A percentile compares a stretch with the other conserved stretches of the same genome.
Conservation (phyloP, 2,113 vertebrate genomes). For the Leucoraja erinaceus region DNA sequence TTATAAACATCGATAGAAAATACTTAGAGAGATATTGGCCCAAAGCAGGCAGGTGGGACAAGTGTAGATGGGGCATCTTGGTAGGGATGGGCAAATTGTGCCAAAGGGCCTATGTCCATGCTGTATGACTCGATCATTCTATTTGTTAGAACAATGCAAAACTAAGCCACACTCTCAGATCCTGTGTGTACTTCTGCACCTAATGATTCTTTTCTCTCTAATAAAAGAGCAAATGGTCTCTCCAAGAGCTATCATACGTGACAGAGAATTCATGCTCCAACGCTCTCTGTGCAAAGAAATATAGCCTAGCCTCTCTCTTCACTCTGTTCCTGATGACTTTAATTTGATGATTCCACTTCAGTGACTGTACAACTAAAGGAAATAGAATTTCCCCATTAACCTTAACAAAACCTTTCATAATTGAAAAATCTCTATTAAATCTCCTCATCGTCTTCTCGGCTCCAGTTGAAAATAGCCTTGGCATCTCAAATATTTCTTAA, state of each 20-base stretch:
- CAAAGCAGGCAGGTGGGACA: no score
- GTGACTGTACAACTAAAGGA: background rate
- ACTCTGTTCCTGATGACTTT: background rate
- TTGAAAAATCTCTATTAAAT: background rate
- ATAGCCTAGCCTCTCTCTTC: background rate
- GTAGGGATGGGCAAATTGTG: no score
- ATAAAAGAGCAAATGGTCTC: background rate
- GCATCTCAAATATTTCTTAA: background rate
- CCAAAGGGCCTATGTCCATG: no score
- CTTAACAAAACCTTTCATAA: background rate
- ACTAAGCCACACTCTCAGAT: background rate
- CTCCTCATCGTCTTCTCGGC: background rate
- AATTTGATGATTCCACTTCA: slow-evolving; percentile 1
- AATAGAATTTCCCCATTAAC: background rate
- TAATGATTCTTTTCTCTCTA: background rate
- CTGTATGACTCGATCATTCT: no score
- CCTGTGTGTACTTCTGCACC: background rate
- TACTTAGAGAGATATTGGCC: no score
- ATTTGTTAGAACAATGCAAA: background rate
- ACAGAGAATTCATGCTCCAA: background rate
- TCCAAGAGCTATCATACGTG: background rate
- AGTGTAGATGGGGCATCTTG: no score
- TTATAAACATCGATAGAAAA: no score
- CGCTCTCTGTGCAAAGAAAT: background rate
- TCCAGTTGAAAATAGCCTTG: background rate